A percentile compares a stretch with the other conserved stretches of the same genome.
Conservation (phyloP, 2,888 invertebrate species). For the Netelia melanura region DNA sequence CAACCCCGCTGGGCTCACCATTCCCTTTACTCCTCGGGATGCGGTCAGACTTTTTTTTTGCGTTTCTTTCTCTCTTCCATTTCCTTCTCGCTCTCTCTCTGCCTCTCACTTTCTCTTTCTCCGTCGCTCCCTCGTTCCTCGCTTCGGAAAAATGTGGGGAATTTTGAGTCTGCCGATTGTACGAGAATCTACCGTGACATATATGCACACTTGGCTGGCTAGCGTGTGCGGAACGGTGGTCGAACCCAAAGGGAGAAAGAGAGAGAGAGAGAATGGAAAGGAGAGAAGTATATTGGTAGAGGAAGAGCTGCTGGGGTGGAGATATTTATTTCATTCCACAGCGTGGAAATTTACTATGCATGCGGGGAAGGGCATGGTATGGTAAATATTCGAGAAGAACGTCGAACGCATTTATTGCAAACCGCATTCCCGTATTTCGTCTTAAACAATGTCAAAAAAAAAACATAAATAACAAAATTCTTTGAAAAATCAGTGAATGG, state of each 20-base stretch:
- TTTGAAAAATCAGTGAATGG: no score
- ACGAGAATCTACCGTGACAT: slow-evolving; percentile 34
- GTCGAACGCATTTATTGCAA: no score
- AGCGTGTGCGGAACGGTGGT: neutral
- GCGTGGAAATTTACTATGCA: no score
- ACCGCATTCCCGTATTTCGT: no score
- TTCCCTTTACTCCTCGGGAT: neutral
- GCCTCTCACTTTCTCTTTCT: slow-evolving; percentile 3
- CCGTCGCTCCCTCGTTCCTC: neutral
- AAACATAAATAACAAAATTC: no score
- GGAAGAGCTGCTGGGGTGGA: neutral
- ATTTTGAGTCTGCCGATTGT: slow-evolving; percentile 28
- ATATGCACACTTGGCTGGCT: neutral
- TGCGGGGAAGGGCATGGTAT: no score
- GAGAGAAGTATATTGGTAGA: neutral
- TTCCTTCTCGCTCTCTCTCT: slow-evolving; percentile 20
- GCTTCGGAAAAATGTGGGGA: neutral
- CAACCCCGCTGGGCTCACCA: neutral
- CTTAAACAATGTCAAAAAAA: no score
- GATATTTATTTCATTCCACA: slow-evolving; percentile 1
- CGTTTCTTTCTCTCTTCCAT: slow-evolving; percentile 20
- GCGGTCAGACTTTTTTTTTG: slow-evolving; percentile 12
- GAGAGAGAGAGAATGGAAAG: neutral
- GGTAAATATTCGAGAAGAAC: no score
- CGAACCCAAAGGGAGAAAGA: neutral